Percentiles rank a stretch among this genome's conserved stretches.
Conservation (phyloP, 1,140 invertebrate genomes). For the Anthonomus grandis region DNA sequence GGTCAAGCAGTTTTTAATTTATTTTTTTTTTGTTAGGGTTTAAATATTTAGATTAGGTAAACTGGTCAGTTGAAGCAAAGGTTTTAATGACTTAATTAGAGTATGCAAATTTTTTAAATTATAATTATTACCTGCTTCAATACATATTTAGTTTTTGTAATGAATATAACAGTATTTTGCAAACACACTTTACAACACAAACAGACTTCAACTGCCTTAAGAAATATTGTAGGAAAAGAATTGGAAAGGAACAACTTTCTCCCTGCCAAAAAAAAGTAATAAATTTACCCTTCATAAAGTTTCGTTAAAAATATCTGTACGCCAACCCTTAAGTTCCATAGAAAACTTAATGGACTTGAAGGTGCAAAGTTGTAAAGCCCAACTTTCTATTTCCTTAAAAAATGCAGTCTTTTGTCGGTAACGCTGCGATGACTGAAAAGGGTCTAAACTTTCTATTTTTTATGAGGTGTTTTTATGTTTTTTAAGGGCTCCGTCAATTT, state of each 20-base stretch:
- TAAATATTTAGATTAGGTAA: no score
- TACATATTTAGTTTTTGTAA: no score
- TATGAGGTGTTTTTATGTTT: conserved; percentile 6
- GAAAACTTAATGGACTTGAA: conserved; percentile 8
- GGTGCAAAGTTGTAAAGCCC: conserved; percentile 9
- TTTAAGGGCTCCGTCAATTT: background rate
- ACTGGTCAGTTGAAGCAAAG: no score
- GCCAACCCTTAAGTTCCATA: background rate
- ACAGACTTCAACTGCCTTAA: no score
- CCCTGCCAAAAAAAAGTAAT: background rate
- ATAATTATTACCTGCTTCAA: no score
- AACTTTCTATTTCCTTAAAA: conserved; percentile 15
- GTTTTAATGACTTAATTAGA: no score
- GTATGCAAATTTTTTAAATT: no score
- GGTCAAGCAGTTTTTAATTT: background rate
- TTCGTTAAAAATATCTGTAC: conserved; percentile 7
- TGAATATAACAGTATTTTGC: no score
- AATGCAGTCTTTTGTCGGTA: conserved; percentile 4
- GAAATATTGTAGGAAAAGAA: background rate
- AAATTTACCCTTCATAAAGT: conserved; percentile 16
- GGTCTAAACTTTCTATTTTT: conserved; percentile 9
- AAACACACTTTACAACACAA: no score
- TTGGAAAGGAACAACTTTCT: conserved; percentile 1
- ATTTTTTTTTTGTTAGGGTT: background rate
- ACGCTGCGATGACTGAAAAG: conserved; percentile 9